Evolutionary conservation across 2,888 invertebrate species (phyloP), one percentile per base, ranked within the genome.

Genomic region (Sisyra nigra): DNA sequence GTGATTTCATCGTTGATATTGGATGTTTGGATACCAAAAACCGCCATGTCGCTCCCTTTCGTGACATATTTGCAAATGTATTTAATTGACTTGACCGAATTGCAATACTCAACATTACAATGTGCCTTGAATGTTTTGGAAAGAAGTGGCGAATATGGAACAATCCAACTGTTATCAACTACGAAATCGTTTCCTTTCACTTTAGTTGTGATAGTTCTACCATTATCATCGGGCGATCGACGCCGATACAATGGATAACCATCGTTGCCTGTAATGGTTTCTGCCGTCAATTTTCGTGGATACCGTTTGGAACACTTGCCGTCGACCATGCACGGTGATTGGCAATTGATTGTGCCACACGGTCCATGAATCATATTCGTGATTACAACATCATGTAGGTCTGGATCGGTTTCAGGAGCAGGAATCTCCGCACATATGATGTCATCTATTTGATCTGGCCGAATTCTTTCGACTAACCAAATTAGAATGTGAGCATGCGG

Each of bases 251-350:
- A 45, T 35, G 55, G 57, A 49, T 55, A 56, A 33, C 55, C 57
- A 48, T 57, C 53, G 38, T 55, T 49, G 34, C 49, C 52, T 11
- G 54, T 57, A 10, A 52, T 46, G 14, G 55, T 56, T 9, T 53
- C 54, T 3, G 47, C 40, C 17, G 42, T 36, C 3, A 55, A 50
- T 31, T 14, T 33, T 40, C 52, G 45, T 44, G 43, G 46, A 44
- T 46, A 46, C 24, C 41, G 41, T 41, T 46, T 46, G 0, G 49
- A 45, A 50, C 63, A 66, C 41, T 49, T 51, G 2, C 55, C 56
- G 37, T 57, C 49, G n/a, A 46, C 46, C 60, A 62, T 63, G 51
- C 62, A 65, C 2, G 57, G 55, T 18, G 58, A 54, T 15, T 50
- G 48, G 5, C 33, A 41, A 48, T 59, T 59, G 9, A 52, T 40